These are phyloP conservation scores for Myoxocephalus aenaeus DNA, from an alignment of 2,797 vertebrate species.

Conservation along the genomic window DNA sequence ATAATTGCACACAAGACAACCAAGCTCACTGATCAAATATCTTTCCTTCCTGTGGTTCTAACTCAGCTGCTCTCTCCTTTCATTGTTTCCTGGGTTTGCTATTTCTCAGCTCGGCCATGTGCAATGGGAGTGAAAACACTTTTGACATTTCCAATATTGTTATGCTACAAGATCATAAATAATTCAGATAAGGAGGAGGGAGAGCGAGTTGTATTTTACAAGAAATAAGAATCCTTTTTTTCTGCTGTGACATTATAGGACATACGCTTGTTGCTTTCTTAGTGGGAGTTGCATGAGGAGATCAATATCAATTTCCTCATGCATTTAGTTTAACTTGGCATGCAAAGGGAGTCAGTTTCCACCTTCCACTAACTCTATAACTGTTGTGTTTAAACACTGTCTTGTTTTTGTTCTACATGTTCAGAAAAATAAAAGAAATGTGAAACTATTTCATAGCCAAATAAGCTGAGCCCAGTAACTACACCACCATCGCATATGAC, in stretches of 20 bases:
- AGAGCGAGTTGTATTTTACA: slow-evolving; percentile 42
- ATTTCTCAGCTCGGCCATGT: slow-evolving; percentile 56
- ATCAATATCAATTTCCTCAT: slow-evolving; percentile 25
- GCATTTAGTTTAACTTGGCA: slow-evolving; percentile 12
- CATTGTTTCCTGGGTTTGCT: slow-evolving; percentile 31
- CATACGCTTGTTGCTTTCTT: slow-evolving; percentile 10
- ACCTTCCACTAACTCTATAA: not conserved
- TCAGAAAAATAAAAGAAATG: not conserved
- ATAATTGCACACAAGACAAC: slow-evolving; percentile 27
- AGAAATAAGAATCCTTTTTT: slow-evolving; percentile 35
- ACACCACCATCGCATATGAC: not conserved
- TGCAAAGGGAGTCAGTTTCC: slow-evolving; percentile 4
- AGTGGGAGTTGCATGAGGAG: slow-evolving; percentile 15
- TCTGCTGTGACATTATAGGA: slow-evolving; percentile 15
- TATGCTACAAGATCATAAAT: slow-evolving; percentile 72
- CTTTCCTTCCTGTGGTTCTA: slow-evolving; percentile 32
- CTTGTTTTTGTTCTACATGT: not conserved
- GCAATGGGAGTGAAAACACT: slow-evolving; percentile 68
- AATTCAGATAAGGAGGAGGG: slow-evolving; percentile 66
- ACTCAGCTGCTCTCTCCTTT: slow-evolving; percentile 21
- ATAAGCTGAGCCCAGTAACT: not conserved
- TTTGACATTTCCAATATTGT: slow-evolving; percentile 77
- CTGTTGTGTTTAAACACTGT: not conserved
- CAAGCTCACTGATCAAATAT: slow-evolving; percentile 36
- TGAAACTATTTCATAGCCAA: not conserved